Base-by-base conservation (phyloP, 1,140 invertebrate species). In the Hypothenemus hampei region DNA sequence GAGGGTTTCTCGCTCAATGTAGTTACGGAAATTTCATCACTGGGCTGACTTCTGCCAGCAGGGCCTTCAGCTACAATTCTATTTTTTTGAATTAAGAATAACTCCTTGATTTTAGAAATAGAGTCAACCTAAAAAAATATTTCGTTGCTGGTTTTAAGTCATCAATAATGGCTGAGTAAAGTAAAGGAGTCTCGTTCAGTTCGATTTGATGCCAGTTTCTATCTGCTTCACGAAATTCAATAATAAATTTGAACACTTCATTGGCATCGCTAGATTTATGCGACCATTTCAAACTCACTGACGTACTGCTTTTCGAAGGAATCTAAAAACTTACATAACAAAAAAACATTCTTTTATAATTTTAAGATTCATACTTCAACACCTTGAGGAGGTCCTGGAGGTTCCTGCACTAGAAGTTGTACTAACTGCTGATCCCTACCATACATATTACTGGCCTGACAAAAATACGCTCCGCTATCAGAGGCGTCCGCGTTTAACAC, bases 401-500 rank as follows among this genome's bases (percentile, higher is more conserved):
- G 84, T 67, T 89, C 87, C 80, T 91, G 87, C 0, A 93, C 89
- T 44, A 85, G 76, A 6, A 93, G 72, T 63, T 89, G 84, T 23
- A 91, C 86, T 22, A 85, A 73, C 62, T 90, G 86, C 65, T 90
- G 85, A 69, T 92, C 89, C 54, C 81, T 81, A 6, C 90, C 90
- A 65, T 88, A 88, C 21, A 83, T 74, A 73, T 93, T 93, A 60
- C 79, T 84, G 3, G 88, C 87, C 57, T 83, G 79, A 68, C 91
- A 93, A 50, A 88, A 87, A 70, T 92, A 93, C 0, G 87, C 80
- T 0, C 86, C 88, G 50, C 83, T 86, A 63, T 93, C 89, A 4
- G 74, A 73, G 15, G 85, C 80, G 61, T 86, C 82, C 0, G 85
- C 81, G 4, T 80, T 81, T 7, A 78, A 76, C 35, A 93, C 84